Base-by-base conservation (phyloP, 2,797 vertebrate genomes). In the Cynopterus sphinx region DNA sequence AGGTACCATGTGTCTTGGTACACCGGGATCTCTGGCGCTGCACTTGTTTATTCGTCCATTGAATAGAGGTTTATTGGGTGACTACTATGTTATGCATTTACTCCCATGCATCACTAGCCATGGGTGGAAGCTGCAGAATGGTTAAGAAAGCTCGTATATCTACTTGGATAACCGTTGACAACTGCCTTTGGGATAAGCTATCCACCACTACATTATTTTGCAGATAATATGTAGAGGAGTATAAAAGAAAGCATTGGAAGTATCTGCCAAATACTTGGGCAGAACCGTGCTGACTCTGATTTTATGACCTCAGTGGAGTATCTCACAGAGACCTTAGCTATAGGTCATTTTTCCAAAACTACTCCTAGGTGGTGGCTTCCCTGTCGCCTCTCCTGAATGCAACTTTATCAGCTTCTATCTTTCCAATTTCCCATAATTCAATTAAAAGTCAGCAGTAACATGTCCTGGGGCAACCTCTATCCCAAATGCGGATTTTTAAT, bases 391-490 rank as follows among this genome's bases (percentile, higher is more conserved):
- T 33, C 57, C 65, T 74, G 71, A 93, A 77, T 87, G 39, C 33
- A 88, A 81, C 19, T 8, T 39, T 46, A 70, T 41, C 24, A 2
- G 22, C 24, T 78, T 82, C 61, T 51, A 31, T 81, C 91, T 87
- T 71, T 83, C 70, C 53, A 61, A 0, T 92, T 81, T 86, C 41
- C 82, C 71, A 24, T 77, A 83, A 86, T 92, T 86, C 59, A 75
- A 59, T 92, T 65, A 81, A 68, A 86, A 96, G 65, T 53, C 70
- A 92, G 21, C 9, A 74, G 61, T 70, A 70, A 46, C 43, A 46
- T 43, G 28, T 83, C 57, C 33, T 91, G 70, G 55, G 61, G 63
- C 49, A 73, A 88, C 22, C 31, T 71, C 15, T 57, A 41, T 36
- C 49, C 63, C 83, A 84, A 83, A 70, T 16, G n/a, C 6, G 10